Evolutionary conservation across 2,113 vertebrate genomes (phyloP), one percentile per base, ranked within the genome.

Genomic region (Atractosteus spatula): DNA sequence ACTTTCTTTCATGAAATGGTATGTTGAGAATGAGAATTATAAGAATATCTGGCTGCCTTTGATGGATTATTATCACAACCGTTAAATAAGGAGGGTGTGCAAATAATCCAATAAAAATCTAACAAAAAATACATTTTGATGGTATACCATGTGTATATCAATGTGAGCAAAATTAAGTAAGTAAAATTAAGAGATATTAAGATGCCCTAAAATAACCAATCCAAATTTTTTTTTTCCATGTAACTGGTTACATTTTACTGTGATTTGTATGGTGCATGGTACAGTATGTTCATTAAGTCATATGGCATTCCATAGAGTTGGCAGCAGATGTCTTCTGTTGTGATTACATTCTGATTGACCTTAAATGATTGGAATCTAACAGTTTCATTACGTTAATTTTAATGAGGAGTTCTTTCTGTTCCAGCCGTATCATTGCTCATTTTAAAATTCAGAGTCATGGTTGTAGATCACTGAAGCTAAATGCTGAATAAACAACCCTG

Each of bases 311-410:
- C 64, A 51, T 61, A 41, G 44, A 43, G 66, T 71, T 55, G 64
- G 55, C 74, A 87, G 70, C 86, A 89, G 86, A 88, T 88, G 86
- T 79, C 87, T 75, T 75, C 72, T 64, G 76, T 81, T 54, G 66
- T 84, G 78, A 85, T 80, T 82, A 74, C 76, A 80, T 81, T 66
- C 70, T 75, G 76, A 79, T 78, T 81, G 77, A 81, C 82, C 76
- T 85, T 82, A 80, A 87, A 81, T 79, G 83, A 85, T 86, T 74
- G 76, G 74, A 76, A 74, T 87, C 84, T 81, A 74, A 77, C 76
- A 55, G 73, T 85, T 79, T 81, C 65, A 76, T 84, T 83, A 76
- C 7, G 79, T 79, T 77, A 66, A 76, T 84, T 68, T 70, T 84
- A 83, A 82, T 79, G 76, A 84, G 55, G 2, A 42, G 65, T 77